Percentiles rank a stretch among this genome's conserved stretches.
These are phyloP conservation scores for Cecidostiba fungosa DNA, from an alignment of 2,888 invertebrate genomes.

Conservation along the genomic window DNA sequence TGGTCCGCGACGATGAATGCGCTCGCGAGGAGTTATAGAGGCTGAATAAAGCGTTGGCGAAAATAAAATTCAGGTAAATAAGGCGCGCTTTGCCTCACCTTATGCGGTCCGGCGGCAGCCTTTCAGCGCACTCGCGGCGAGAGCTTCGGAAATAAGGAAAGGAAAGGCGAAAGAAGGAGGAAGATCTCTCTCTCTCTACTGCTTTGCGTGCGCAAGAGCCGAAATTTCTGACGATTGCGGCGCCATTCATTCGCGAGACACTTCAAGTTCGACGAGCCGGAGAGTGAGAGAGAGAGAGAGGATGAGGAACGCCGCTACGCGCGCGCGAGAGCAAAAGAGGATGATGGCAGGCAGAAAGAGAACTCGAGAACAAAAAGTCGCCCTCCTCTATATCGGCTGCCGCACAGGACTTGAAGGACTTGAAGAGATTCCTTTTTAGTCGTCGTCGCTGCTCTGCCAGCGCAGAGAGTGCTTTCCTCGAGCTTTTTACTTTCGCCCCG, in stretches of 20 bases:
- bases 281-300: not conserved
- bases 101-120: not conserved
- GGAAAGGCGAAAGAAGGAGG: conserved; percentile 6
- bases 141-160: not conserved
- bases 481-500: conserved; percentile 45
- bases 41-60: conserved; percentile 6
- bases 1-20: conserved; percentile 12
- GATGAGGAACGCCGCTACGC: not conserved
- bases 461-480: conserved; percentile 17
- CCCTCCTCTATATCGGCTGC: conserved; percentile 5
- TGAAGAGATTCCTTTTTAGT: conserved; percentile 58
- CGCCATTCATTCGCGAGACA: conserved; percentile 62
- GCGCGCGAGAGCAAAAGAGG: not conserved
- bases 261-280: conserved; percentile 53
- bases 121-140: not conserved
- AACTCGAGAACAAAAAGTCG: conserved; percentile 13
- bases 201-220: not conserved
- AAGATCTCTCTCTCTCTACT: not conserved
- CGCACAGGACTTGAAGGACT: conserved; percentile 59
- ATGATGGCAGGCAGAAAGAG: not conserved
- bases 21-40: not conserved
- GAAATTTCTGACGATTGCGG: conserved; percentile 59
- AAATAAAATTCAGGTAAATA: conserved; percentile 20
- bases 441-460: not conserved
- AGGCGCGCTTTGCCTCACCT: not conserved